These are phyloP conservation scores for Sturnira hondurensis DNA, from an alignment of 2,113 vertebrate genomes.

Conservation along the genomic window DNA sequence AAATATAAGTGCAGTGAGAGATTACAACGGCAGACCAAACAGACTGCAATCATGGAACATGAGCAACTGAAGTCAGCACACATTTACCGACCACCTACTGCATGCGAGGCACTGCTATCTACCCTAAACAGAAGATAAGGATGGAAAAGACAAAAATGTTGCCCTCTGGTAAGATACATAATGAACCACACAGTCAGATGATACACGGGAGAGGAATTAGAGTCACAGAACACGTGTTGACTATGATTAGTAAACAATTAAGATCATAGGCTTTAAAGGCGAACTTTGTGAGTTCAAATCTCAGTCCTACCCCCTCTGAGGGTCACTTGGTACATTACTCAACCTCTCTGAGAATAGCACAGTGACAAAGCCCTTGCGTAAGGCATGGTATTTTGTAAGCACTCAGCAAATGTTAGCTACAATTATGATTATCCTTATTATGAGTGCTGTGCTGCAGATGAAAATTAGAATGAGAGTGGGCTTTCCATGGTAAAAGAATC, in stretches of 20 bases:
- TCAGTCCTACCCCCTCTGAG: neutral
- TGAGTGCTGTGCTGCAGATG: neutral
- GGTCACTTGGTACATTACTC: neutral
- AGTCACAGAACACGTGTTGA: neutral
- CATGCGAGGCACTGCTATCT: neutral
- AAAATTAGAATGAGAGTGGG: neutral
- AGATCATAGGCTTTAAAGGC: neutral
- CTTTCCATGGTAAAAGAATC: neutral
- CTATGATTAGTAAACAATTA: neutral
- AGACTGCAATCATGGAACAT: neutral
- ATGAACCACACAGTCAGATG: neutral
- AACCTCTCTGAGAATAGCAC: neutral
- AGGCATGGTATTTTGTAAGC: neutral
- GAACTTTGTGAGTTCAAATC: neutral
- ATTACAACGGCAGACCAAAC: neutral
- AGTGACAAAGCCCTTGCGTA: neutral
- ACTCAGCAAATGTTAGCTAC: neutral
- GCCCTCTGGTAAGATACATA: neutral
- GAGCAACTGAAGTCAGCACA: neutral
- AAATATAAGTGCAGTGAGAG: neutral
- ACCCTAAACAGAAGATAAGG: neutral
- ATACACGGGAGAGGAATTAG: neutral
- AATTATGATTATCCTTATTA: neutral
- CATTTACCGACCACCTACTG: neutral
- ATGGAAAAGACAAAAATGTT: neutral